Evolutionary conservation across 2,888 invertebrate genomes (phyloP), one percentile per base, ranked within the genome.

Genomic region (Leucozona laternaria): DNA sequence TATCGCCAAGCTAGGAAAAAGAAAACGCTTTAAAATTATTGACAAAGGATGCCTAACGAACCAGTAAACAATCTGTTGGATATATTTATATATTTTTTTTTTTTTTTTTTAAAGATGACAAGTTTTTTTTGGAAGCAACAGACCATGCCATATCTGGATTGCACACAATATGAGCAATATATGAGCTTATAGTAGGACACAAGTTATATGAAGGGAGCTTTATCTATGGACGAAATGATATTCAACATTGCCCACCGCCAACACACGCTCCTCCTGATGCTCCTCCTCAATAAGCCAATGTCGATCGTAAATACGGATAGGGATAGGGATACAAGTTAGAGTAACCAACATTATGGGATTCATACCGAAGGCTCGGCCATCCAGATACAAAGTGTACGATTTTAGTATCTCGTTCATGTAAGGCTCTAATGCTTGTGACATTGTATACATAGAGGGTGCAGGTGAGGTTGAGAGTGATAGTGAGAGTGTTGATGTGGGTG

Each of bases 41-140:
- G 40, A 81, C 77, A 85, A 85, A 85, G 85, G 81, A 10, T 57
- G 43, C 70, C 77, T 85, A 85, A 85, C 85, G 81, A 81, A 85
- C 71, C 85, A 73, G 81, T 85, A 85, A 85, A 85, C 85, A 81
- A 85, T 84, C 79, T 79, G 76, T 45, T 84, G 71, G 84, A 66
- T 84, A 37, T 79, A 53, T 53, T 37, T 53, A 68, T 50, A 53
- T 22, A 22, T 31, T 45, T 43, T n/a, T 48, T 45, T 20, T 50
- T 31, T 66, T 43, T 25, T 48, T 45, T 20, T 73, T 70, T 62
- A 57, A 79, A 84, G 71, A 76, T 79, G 79, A 43, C 50, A 72
- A 66, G 71, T 71, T 79, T 75, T 70, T 68, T 10, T 48, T 50
- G 5, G 28, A 34, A 66, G 75, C 75, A 70, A 58, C 75, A 40